Base-by-base conservation (phyloP, 2,888 invertebrate genomes). In the Metellina segmentata region DNA sequence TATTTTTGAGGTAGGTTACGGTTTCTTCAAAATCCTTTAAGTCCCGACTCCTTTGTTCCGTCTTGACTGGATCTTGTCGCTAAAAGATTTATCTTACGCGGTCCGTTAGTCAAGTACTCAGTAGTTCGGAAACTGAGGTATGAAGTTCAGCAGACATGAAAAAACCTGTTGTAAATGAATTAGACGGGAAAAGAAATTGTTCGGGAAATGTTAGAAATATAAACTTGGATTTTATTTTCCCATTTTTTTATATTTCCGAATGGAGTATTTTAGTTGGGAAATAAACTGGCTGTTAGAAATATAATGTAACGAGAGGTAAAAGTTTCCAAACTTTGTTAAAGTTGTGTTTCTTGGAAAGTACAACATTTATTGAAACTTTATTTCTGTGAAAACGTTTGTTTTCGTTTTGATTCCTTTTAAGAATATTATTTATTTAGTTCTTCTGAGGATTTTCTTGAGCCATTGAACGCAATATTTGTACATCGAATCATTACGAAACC, bases 51-150 rank as follows among this genome's bases (percentile, higher is more conserved):
- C 52, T n/a, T 77, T 9, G 11, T 77, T 77, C 51, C n/a, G 11
- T 16, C 52, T 13, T 11, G 52, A 52, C 52, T n/a, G 52, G 19
- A 78, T 78, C 20, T 34, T 19, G n/a, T 19, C 78, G 6, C n/a
- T 78, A 51, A 51, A 78, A 78, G 78, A 78, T 52, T 78, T 78
- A 52, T 78, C n/a, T 34, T 78, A 51, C 19, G 51, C 52, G 52
- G 7, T 16, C 52, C 52, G 78, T 53, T 49, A 51, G 78, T 78
- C 52, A 78, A 78, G 78, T 78, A 52, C 19, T 52, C 78, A 52
- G 78, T 77, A 78, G 52, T 52, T 78, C 52, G 78, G 52, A 78
- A 78, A 49, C 19, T n/a, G n/a, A 34, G 34, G 51, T 71, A 52
- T 78, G 78, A 78, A 78, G 52, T 78, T 52, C 7, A 52, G 51